Evolutionary conservation across 2,888 invertebrate species (phyloP), one percentile per base, ranked within the genome.

Genomic region (Tryphoninae sp.): DNA sequence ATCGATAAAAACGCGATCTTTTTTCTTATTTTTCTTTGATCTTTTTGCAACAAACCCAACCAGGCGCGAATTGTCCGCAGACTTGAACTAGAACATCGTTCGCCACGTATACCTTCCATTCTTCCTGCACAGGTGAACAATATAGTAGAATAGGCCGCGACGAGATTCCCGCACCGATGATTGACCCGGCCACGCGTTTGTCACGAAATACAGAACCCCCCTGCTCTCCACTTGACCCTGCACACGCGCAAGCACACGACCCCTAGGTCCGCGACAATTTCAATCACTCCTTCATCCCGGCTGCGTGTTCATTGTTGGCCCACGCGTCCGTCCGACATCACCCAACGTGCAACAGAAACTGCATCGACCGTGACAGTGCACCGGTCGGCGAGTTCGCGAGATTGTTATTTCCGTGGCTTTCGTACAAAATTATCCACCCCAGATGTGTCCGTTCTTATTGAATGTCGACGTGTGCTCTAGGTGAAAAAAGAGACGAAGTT

Each of bases 171-270:
- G 26, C 33, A 33, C 33, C 33, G 33, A 33, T 33, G 40, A 76
- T 81, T 81, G 83, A 83, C 81, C 83, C 69, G 78, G 72, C 81
- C 68, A 68, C 59, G 61, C 13, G 51, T n/a, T 61, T 68, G 76
- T 59, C 22, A 6, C 59, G 61, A 4, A 1, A 51, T 9, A 19
- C 26, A 3, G 26, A 26, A 3, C 26, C 26, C 26, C 26, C 33
- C 22, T 6, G 6, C n/a, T 7, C 53, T 19, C 16, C 6, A 8
- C 33, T 33, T 33, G 11, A 19, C 2, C 22, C 19, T 22, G 13
- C 55, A 55, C 55, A 55, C 19, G 22, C 53, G 19, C 53, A 53
- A 7, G 19, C 19, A 23, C 69, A 42, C 68, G 61, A 33, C 42
- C 53, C 61, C 49, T 6, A 26, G 61, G 55, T 33, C 64, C 51